Evolutionary conservation across 1,140 invertebrate species (phyloP).

Genomic region (Pseudomyrmex sp.): DNA sequence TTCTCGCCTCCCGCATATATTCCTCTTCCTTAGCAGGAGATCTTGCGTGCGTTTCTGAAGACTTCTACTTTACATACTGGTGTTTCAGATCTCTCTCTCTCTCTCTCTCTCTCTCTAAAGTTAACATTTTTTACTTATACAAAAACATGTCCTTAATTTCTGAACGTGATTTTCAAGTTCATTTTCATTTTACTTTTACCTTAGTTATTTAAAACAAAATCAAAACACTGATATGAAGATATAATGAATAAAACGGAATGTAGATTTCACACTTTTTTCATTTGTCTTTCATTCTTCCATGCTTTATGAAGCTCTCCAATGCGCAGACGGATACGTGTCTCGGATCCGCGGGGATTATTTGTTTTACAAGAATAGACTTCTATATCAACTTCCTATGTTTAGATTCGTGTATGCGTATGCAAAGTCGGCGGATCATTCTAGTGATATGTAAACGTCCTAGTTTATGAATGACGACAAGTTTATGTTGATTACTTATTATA

Average conservation of each 20-base stretch:
- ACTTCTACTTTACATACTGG: conserved; percentile 1
- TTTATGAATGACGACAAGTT: conserved; percentile 76
- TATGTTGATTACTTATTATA: conserved; percentile 69
- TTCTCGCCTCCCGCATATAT: conserved; percentile 1
- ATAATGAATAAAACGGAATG: not conserved
- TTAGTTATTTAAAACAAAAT: not conserved
- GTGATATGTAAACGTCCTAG: conserved; percentile 69
- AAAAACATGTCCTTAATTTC: no score
- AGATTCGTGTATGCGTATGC: conserved; percentile 71
- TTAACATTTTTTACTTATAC: conserved; percentile 2
- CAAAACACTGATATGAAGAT: not conserved
- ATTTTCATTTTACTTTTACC: no score
- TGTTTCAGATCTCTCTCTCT: not conserved
- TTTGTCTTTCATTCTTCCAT: not conserved
- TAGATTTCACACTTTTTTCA: not conserved
- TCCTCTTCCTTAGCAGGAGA: conserved; percentile 56
- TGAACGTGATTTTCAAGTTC: no score
- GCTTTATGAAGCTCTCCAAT: conserved; percentile 29
- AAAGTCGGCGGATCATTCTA: conserved; percentile 69
- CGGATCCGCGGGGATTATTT: conserved; percentile 78
- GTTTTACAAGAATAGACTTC: conserved; percentile 82
- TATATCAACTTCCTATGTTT: conserved; percentile 84
- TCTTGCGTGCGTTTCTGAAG: conserved; percentile 26
- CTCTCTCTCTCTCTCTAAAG: not conserved
- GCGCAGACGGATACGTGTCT: conserved; percentile 51